These are phyloP conservation scores for Epinephelus lanceolatus DNA, from an alignment of 2,113 vertebrate genomes.

Conservation along the genomic window DNA sequence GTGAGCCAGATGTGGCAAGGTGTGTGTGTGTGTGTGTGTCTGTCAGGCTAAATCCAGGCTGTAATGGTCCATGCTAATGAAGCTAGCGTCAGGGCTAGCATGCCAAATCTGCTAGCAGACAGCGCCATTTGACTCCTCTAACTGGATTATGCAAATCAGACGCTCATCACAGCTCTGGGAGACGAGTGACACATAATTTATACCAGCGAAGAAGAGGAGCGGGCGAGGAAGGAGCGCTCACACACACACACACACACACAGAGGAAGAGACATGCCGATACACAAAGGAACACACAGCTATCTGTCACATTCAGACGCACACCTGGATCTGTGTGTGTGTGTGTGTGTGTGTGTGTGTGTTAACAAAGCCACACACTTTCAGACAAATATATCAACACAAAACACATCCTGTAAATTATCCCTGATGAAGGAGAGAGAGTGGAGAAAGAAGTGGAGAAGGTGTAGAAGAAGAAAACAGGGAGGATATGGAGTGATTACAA, in stretches of 20 bases:
- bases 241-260: constrained; percentile 2
- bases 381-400: background rate
- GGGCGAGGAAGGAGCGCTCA: background rate
- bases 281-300: constrained; percentile 16
- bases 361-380: background rate
- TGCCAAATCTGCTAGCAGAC: constrained; percentile 61
- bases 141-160: constrained; percentile 70
- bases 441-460: background rate
- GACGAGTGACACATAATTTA: constrained; percentile 52
- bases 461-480: too few relatives aligned
- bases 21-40: constrained; percentile 11
- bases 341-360: background rate
- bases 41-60: constrained; percentile 15
- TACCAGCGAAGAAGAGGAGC: constrained; percentile 59
- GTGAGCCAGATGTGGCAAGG: constrained; percentile 12
- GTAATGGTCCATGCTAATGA: constrained; percentile 60
- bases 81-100: constrained; percentile 56
- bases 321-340: constrained; percentile 20
- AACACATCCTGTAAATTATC: constrained; percentile 4
- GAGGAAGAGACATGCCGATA: background rate
- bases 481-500: too few relatives aligned
- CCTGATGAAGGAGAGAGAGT: background rate
- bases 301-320: constrained; percentile 32
- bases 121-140: constrained; percentile 62
- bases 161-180: constrained; percentile 56